Conservation (phyloP, 2,797 vertebrate species). For the Pampus argenteus region DNA sequence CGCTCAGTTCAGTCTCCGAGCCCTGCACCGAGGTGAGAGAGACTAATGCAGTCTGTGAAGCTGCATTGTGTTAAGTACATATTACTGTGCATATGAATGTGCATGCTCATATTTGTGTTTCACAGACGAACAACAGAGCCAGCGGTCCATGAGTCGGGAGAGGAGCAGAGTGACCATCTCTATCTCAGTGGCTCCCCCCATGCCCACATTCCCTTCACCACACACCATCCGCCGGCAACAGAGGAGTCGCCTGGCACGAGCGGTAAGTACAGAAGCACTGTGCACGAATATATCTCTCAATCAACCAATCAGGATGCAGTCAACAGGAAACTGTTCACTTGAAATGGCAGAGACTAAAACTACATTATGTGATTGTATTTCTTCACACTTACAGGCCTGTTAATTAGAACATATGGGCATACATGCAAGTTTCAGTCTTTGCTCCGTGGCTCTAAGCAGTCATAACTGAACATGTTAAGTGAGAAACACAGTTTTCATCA, state of each 20-base stretch:
- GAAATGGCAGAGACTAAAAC: neutral
- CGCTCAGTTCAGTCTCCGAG: conserved; percentile 92
- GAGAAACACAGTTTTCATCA: neutral
- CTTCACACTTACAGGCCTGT: neutral
- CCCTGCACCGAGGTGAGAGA: conserved; percentile 89
- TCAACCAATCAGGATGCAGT: neutral
- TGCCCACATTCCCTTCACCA: conserved; percentile 92
- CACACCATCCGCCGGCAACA: conserved; percentile 89
- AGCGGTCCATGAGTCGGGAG: conserved; percentile 90
- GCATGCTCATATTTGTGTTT: conserved; percentile 20
- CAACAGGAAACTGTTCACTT: neutral
- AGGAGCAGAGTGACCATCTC: conserved; percentile 89
- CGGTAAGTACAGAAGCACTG: conserved; percentile 83
- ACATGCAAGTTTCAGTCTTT: neutral
- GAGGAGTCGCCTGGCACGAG: conserved; percentile 89
- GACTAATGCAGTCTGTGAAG: neutral
- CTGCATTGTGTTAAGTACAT: neutral
- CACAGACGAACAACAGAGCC: conserved; percentile 91
- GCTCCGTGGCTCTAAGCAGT: too few species aligned
- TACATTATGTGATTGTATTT: neutral
- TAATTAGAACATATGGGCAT: neutral
- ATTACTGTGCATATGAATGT: neutral
- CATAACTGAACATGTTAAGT: neutral
- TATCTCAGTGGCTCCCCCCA: conserved; percentile 90
- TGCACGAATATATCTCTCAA: neutral